Conservation (phyloP, 1,140 invertebrate species). For the Melipona quadrifasciata region DNA sequence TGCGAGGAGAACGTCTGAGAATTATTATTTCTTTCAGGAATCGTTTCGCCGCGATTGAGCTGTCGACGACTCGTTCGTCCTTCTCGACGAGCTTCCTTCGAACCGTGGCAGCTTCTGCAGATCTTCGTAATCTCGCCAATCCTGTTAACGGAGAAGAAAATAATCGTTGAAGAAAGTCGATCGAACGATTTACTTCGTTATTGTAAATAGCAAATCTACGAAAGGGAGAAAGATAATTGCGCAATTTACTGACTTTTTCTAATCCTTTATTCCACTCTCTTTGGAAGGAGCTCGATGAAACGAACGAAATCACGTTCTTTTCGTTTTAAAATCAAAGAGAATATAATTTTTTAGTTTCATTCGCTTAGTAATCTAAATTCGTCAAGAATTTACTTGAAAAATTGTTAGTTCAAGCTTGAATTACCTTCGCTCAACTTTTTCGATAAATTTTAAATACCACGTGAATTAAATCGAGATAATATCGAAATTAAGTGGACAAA, state of each 20-base stretch:
- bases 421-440: too few relatives aligned
- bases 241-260: background rate
- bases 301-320: too few relatives aligned
- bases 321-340: too few relatives aligned
- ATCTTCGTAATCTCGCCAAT: conserved; percentile 4
- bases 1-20: background rate
- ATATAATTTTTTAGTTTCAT: too few relatives aligned
- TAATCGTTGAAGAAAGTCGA: background rate
- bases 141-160: conserved; percentile 17
- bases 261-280: background rate
- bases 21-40: background rate
- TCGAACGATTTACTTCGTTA: background rate
- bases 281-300: background rate
- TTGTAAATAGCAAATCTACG: background rate
- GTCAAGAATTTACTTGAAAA: too few relatives aligned
- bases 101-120: background rate
- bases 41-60: background rate
- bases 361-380: too few relatives aligned
- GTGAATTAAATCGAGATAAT: too few relatives aligned
- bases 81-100: background rate
- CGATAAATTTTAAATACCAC: background rate
- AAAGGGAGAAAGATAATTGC: background rate
- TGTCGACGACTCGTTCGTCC: background rate
- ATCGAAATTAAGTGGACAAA: background rate
- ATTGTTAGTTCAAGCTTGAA: too few relatives aligned